Base-by-base conservation (phyloP, 2,113 vertebrate genomes). In the Phaethon lepturus region DNA sequence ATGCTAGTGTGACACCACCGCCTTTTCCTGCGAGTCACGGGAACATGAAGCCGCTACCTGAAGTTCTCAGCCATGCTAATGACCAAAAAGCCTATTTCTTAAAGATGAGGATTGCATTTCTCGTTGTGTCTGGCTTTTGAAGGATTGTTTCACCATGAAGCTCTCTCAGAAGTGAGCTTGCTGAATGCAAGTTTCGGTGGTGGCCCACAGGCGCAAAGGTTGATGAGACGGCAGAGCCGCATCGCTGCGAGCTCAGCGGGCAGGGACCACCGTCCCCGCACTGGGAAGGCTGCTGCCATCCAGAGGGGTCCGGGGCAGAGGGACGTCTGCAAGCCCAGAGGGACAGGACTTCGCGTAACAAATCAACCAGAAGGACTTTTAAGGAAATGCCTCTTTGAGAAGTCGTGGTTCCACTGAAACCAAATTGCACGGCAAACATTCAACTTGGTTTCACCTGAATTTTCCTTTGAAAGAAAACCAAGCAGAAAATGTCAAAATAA, bases 401-500 rank as follows among this genome's bases (percentile, higher is more conserved):
- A 90, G 38, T 66, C 0, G 0, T 29, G 26, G 17, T 80, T 88
- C 55, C 6, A 3, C 50, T 73, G 55, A 86, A 92, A 63, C 4
- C 19, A 77, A 86, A 67, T n/a, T 40, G 28, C 35, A 38, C 0
- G 0, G 28, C 33, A 68, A 94, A 76, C 18, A 24, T 59, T 68
- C 52, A 62, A 33, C 31, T 76, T 83, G 24, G 40, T 95, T 95
- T 90, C 55, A 80, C 17, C 33, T 59, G 52, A 69, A 38, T 88
- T 66, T 85, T 45, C 60, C 90, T 90, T 90, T 66, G 45, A 88
- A 93, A 86, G 71, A 90, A 82, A 90, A 74, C 7, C 44, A 49
- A 73, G 49, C 10, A 45, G 40, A 88, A 93, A 82, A 55, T 29
- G 75, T 88, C 88, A 88, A 93, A 94, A 92, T 55, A 83, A 90